Evolutionary conservation across 2,113 vertebrate species (phyloP).

Genomic region (Sorex araneus): DNA sequence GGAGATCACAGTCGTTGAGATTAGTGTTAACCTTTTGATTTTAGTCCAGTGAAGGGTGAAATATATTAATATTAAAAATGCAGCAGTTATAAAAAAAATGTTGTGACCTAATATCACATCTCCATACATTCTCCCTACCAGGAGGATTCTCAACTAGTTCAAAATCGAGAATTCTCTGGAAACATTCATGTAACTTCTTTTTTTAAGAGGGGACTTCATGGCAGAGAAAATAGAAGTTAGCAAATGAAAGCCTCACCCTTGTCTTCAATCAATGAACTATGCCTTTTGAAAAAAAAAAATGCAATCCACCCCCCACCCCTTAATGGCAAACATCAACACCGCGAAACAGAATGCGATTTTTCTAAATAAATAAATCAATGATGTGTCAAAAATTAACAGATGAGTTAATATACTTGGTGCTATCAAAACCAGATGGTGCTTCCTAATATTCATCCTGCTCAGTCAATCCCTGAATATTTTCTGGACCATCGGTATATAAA

Average conservation of each 20-base stretch:
- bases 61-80: conserved; percentile 80
- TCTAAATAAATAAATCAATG: conserved; percentile 92
- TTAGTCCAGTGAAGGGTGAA: conserved; percentile 79
- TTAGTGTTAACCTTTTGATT: conserved; percentile 83
- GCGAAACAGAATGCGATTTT: conserved; percentile 89
- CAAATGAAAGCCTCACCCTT: conserved; percentile 74
- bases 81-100: conserved; percentile 55
- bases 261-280: conserved; percentile 85
- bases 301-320: conserved; percentile 85
- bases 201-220: conserved; percentile 52
- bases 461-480: conserved; percentile 92
- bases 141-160: conserved; percentile 65
- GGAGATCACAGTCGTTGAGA: conserved; percentile 78
- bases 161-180: conserved; percentile 53
- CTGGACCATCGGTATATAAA: conserved; percentile 92
- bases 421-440: conserved; percentile 91
- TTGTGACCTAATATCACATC: conserved; percentile 14
- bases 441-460: conserved; percentile 90
- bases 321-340: conserved; percentile 89
- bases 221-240: conserved; percentile 70
- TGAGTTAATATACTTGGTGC: conserved; percentile 90
- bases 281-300: conserved; percentile 85
- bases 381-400: conserved; percentile 92
- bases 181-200: conserved; percentile 72
- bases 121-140: conserved; percentile 39